Evolutionary conservation across 2,797 vertebrate species (phyloP).

Genomic region (Hafferia zeledoni): DNA sequence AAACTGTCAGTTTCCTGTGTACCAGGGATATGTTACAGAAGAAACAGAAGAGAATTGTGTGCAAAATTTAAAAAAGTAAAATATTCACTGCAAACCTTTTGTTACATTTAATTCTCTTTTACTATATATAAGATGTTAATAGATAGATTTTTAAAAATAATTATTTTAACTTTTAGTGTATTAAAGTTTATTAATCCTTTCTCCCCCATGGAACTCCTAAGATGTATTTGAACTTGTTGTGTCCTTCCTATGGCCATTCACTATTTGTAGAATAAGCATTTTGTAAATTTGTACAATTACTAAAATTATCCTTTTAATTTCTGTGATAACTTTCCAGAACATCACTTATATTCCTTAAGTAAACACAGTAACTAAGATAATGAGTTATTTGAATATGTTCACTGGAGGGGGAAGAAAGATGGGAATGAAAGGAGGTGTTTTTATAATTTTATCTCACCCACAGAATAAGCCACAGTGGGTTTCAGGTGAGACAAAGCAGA

Average conservation of each 20-base stretch:
- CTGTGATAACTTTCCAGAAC: background rate
- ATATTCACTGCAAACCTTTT: background rate
- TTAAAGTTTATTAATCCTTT: background rate
- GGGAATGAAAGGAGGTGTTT: background rate
- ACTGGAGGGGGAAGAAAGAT: background rate
- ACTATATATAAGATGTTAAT: background rate
- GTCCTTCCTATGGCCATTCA: background rate
- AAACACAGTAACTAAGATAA: background rate
- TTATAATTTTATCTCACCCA: background rate
- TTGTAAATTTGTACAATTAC: background rate
- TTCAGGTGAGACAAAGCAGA: background rate
- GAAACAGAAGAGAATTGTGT: background rate
- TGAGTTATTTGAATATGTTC: background rate
- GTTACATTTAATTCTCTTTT: background rate
- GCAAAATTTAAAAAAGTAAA: background rate
- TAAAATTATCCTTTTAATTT: background rate
- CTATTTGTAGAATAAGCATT: background rate
- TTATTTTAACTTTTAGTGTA: background rate
- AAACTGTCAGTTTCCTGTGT: background rate
- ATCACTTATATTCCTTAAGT: background rate
- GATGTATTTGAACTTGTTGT: background rate
- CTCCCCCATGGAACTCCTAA: fast-evolving
- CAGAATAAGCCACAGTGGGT: background rate
- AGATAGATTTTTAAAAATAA: background rate
- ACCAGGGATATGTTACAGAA: background rate